Percentiles rank a stretch among this genome's conserved stretches.
Conservation (phyloP, 2,888 invertebrate species). For the Hybos culiciformis region DNA sequence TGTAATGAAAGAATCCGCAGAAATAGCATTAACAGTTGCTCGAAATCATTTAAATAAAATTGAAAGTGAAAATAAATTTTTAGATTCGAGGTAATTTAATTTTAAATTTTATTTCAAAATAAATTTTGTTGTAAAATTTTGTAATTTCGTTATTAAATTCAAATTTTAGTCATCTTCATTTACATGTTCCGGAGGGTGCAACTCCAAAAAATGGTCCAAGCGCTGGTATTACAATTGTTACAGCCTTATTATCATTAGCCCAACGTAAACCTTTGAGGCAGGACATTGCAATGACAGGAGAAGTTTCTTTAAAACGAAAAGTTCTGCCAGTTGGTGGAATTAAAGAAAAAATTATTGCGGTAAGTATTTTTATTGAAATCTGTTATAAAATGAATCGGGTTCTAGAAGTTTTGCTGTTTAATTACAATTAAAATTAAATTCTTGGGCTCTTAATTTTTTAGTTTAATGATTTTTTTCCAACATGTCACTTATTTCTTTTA, state of each 20-base stretch:
- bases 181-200: conserved; percentile 98
- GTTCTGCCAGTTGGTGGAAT: conserved; percentile 97
- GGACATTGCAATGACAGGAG: conserved; percentile 97
- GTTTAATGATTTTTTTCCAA: too few species aligned
- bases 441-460: too few species aligned
- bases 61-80: conserved; percentile 58
- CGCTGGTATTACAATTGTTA: conserved; percentile 92
- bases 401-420: too few species aligned
- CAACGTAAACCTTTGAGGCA: conserved; percentile 55
- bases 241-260: conserved; percentile 85
- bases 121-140: too few species aligned
- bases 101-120: too few species aligned
- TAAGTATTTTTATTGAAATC: too few species aligned
- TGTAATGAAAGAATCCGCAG: conserved; percentile 97
- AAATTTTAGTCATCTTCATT: conserved; percentile 61
- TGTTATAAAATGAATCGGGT: too few species aligned
- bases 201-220: conserved; percentile 99
- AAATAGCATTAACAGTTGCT: conserved; percentile 90
- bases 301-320: conserved; percentile 91
- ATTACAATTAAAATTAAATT: too few species aligned
- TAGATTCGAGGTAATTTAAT: conserved; percentile 59
- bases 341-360: conserved; percentile 94
- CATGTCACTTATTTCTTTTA: too few species aligned
- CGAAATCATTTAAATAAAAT: conserved; percentile 55
- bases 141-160: background rate